Conservation (phyloP, 2,113 vertebrate species). For the Ictalurus punctatus region DNA sequence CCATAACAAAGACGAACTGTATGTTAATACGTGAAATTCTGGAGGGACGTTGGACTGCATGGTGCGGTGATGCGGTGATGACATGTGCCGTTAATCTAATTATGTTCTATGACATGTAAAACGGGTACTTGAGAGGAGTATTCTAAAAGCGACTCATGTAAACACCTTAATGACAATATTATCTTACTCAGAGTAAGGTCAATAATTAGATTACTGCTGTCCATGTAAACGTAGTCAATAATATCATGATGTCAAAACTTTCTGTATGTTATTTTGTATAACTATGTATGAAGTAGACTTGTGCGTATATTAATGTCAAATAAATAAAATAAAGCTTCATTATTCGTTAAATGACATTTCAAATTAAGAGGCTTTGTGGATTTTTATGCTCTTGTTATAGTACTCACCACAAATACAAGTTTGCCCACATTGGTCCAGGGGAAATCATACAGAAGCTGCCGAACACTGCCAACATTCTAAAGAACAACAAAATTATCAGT, state of each 20-base stretch:
- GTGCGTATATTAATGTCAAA: background rate
- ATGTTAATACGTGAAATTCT: too few species aligned
- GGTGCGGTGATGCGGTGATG: too few species aligned
- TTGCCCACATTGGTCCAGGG: slow-evolving; percentile 99
- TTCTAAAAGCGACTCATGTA: too few species aligned
- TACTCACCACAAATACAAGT: slow-evolving; percentile 96
- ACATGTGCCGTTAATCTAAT: too few species aligned
- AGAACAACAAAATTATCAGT: background rate
- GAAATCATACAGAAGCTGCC: slow-evolving; percentile 93
- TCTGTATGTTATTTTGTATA: background rate
- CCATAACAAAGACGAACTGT: too few species aligned
- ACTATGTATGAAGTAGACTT: background rate
- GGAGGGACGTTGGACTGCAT: too few species aligned
- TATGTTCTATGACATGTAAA: too few species aligned
- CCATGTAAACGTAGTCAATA: background rate
- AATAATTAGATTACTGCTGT: too few species aligned
- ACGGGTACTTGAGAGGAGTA: too few species aligned
- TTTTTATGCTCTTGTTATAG: background rate
- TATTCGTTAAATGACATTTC: background rate
- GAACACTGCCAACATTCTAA: slow-evolving; percentile 87
- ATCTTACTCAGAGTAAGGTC: too few species aligned
- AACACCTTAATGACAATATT: too few species aligned
- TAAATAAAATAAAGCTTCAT: background rate
- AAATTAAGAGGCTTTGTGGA: background rate
- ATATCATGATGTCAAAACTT: background rate